phyloP scores from a whole-genome alignment of 2,113 vertebrate species.

The Onychostoma macrolepis region DNA sequence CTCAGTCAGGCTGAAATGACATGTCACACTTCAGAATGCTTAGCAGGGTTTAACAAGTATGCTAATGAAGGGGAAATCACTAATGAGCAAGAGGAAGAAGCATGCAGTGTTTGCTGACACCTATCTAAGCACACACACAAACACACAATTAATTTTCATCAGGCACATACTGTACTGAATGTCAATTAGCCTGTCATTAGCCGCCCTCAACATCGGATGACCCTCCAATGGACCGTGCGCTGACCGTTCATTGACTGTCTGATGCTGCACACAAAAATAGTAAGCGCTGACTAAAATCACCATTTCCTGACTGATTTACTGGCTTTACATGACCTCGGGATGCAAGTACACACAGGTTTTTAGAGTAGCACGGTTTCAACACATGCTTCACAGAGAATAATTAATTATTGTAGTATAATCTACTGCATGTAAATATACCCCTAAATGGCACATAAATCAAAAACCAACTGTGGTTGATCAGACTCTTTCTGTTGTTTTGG shows the following conservation, averaged over 20 bases:
- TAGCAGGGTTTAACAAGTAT: conserved; percentile 45
- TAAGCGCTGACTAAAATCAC: not conserved
- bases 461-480: not conserved
- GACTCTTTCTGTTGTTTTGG: not conserved
- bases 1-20: conserved; percentile 47
- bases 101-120: conserved; percentile 32
- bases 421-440: not conserved
- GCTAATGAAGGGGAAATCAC: conserved; percentile 49
- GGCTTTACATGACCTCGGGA: not conserved
- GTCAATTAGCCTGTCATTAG: conserved; percentile 8
- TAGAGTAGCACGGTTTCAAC: not conserved
- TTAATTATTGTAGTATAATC: not conserved
- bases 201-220: not conserved
- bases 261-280: not conserved
- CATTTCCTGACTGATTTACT: not conserved
- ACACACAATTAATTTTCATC: not conserved
- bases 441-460: not conserved
- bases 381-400: not conserved
- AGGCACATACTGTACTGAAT: conserved; percentile 24
- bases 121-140: conserved; percentile 25
- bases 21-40: conserved; percentile 43
- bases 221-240: not conserved
- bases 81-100: conserved; percentile 46
- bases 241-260: not conserved
- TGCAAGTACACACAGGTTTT: not conserved